Percentiles rank a stretch among this genome's conserved stretches.
phyloP scores from a whole-genome alignment of 2,888 invertebrate genomes.

The Abscondita cerata region DNA sequence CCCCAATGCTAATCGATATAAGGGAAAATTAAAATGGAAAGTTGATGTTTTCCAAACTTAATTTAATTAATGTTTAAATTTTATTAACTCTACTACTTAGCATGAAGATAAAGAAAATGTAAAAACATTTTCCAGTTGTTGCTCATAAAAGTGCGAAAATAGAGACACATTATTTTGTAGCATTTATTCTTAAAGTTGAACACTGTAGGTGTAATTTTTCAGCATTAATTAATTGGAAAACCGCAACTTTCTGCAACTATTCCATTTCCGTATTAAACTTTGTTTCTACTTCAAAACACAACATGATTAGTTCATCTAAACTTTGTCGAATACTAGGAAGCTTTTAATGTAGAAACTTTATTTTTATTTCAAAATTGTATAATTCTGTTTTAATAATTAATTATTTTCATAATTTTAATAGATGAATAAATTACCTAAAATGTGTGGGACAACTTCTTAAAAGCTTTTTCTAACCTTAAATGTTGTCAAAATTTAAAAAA shows the following conservation, averaged over 20 bases:
- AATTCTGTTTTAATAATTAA: too few relatives aligned
- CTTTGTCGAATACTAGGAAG: slow-evolving; percentile 25
- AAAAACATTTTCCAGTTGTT: too few relatives aligned
- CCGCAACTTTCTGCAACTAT: slow-evolving; percentile 23
- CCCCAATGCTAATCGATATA: not conserved
- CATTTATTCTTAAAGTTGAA: too few relatives aligned
- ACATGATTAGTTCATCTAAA: slow-evolving; percentile 27
- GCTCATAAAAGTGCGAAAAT: too few relatives aligned
- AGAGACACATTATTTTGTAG: too few relatives aligned
- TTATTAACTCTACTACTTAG: slow-evolving; percentile 22
- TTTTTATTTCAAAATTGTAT: too few relatives aligned
- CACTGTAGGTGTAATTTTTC: slow-evolving; percentile 23
- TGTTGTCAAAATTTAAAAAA: too few relatives aligned
- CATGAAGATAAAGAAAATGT: slow-evolving; percentile 19
- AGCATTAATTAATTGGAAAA: slow-evolving; percentile 24
- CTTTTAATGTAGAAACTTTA: slow-evolving; percentile 10
- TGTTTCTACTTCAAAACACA: slow-evolving; percentile 25
- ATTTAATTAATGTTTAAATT: slow-evolving; percentile 16
- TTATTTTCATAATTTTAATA: too few relatives aligned
- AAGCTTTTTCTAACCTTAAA: too few relatives aligned
- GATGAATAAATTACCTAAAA: too few relatives aligned
- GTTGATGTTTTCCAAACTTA: slow-evolving; percentile 9
- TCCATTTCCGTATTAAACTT: slow-evolving; percentile 21
- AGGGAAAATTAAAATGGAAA: not conserved
- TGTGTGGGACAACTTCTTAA: too few relatives aligned